Percentiles rank a stretch among this genome's conserved stretches.
These are phyloP conservation scores for Eupeodes corollae DNA, from an alignment of 1,140 invertebrate species.

Conservation along the genomic window DNA sequence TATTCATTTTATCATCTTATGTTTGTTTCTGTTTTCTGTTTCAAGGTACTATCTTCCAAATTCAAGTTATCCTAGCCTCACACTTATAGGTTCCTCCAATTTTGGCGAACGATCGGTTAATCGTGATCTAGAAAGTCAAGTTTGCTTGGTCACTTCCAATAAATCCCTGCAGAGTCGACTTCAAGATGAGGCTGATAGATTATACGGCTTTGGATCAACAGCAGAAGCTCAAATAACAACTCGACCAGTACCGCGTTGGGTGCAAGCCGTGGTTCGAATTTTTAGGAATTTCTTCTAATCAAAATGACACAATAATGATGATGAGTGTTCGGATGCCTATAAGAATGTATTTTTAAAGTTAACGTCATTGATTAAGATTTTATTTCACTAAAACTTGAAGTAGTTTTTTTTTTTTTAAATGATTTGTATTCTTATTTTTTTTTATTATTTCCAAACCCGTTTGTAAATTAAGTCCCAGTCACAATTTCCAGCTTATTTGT, in stretches of 20 bases:
- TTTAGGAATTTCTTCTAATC: constrained; percentile 51
- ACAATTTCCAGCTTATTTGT: no score
- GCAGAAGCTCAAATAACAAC: constrained; percentile 41
- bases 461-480: no score
- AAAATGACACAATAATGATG: no score
- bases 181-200: constrained; percentile 50
- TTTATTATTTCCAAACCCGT: no score
- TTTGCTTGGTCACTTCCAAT: constrained; percentile 77
- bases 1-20: no score
- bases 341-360: no score
- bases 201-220: constrained; percentile 49
- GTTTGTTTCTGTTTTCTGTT: no score
- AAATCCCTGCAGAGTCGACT: constrained; percentile 55
- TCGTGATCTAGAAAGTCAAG: constrained; percentile 86
- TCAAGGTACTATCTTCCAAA: constrained; percentile 55
- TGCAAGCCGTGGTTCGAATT: constrained; percentile 47
- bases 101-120: constrained; percentile 85
- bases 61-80: constrained; percentile 57
- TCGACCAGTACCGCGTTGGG: constrained; percentile 46
- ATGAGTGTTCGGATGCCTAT: no score
- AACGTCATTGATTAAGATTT: no score
- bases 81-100: constrained; percentile 92
- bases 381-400: no score
- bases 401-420: no score
- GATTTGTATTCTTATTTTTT: no score